Percentiles rank a stretch among this genome's conserved stretches.
Evolutionary conservation across 2,113 vertebrate genomes (phyloP).

Genomic region (Oncorhynchus keta): DNA sequence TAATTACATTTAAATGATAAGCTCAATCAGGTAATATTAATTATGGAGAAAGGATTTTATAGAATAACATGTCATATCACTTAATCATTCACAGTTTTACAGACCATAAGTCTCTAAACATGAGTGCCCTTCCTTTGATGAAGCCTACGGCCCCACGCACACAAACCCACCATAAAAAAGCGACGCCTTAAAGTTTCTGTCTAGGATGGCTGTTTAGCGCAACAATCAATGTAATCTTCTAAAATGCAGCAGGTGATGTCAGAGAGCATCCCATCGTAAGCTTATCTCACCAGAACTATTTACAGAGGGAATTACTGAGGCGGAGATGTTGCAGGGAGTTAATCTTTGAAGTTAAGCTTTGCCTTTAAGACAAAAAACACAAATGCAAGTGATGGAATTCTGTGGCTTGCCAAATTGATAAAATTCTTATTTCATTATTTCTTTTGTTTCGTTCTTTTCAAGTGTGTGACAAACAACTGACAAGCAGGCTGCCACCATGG

Average conservation of each 20-base stretch:
- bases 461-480: slow-evolving; percentile 29
- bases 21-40: too few species aligned
- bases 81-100: slow-evolving; percentile 20
- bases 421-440: slow-evolving; percentile 30
- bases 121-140: slow-evolving; percentile 12
- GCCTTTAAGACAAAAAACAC: slow-evolving; percentile 30
- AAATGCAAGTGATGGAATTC: slow-evolving; percentile 16
- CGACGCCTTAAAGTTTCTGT: slow-evolving; percentile 49
- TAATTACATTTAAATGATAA: too few species aligned
- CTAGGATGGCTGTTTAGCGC: slow-evolving; percentile 59
- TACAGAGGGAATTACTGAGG: slow-evolving; percentile 69
- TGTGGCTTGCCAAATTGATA: slow-evolving; percentile 28
- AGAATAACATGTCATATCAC: too few species aligned
- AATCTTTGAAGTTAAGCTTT: slow-evolving; percentile 57
- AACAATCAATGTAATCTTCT: slow-evolving; percentile 62
- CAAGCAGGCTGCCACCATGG: slow-evolving; percentile 7
- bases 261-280: slow-evolving; percentile 60
- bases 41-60: too few species aligned
- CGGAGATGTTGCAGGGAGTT: slow-evolving; percentile 46
- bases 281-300: slow-evolving; percentile 65
- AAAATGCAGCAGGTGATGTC: slow-evolving; percentile 69
- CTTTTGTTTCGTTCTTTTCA: slow-evolving; percentile 20
- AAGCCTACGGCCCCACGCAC: slow-evolving; percentile 12
- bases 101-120: slow-evolving; percentile 39
- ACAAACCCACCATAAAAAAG: slow-evolving; percentile 49